A percentile compares a stretch with the other conserved stretches of the same genome.
phyloP scores from a whole-genome alignment of 2,888 invertebrate genomes.

The Temnothorax unifasciatus region DNA sequence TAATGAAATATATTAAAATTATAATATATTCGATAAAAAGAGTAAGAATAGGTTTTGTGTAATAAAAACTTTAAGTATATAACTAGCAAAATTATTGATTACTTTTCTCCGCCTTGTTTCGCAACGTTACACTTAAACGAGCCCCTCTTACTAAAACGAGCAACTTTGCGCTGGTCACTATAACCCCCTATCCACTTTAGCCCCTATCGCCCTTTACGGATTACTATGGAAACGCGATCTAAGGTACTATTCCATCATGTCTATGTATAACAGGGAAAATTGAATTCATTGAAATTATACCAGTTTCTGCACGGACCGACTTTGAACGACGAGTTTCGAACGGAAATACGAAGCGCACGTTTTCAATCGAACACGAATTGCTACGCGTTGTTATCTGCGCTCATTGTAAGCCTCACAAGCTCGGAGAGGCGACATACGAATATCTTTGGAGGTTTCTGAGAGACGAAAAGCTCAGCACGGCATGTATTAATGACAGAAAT shows the following conservation, averaged over 20 bases:
- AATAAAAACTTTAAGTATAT: too few relatives aligned
- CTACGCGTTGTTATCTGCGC: not conserved
- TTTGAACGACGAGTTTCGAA: slow-evolving; percentile 29
- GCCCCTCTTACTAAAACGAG: not conserved
- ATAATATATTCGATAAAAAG: not conserved
- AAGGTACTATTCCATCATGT: slow-evolving; percentile 21
- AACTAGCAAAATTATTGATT: not conserved
- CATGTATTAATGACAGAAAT: slow-evolving; percentile 22
- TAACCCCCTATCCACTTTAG: slow-evolving; percentile 23
- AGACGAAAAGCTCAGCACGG: not conserved
- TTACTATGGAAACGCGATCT: slow-evolving; percentile 41
- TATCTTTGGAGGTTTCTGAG: slow-evolving; percentile 18
- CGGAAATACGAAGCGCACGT: slow-evolving; percentile 31
- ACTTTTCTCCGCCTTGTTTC: not conserved
- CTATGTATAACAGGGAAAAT: slow-evolving; percentile 35
- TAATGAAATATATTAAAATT: slow-evolving; percentile 1
- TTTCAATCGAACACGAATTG: slow-evolving; percentile 30
- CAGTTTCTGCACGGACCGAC: slow-evolving; percentile 12
- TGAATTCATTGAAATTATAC: slow-evolving; percentile 48
- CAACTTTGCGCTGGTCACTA: not conserved
- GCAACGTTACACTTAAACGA: not conserved
- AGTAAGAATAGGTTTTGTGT: not conserved
- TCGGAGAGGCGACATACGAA: not conserved
- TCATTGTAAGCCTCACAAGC: slow-evolving; percentile 10
- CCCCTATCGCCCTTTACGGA: slow-evolving; percentile 29